These are phyloP conservation scores for Harlomillsia oculata DNA, from an alignment of 1,140 invertebrate species.

Conservation along the genomic window DNA sequence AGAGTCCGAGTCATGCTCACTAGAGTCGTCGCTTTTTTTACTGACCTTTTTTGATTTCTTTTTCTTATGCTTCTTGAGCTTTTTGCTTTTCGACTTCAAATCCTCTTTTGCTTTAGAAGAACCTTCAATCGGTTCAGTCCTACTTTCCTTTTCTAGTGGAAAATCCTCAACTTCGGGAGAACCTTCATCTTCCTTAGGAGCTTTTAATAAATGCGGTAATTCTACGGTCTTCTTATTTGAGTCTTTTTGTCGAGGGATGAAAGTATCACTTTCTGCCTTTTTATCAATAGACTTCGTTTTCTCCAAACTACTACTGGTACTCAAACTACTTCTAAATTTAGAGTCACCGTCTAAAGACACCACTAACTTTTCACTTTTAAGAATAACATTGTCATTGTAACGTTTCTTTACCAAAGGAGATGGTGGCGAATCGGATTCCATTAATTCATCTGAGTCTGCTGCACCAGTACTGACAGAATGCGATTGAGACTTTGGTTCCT, in stretches of 20 bases:
- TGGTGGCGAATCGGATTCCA: constrained; percentile 26
- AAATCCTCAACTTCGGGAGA: constrained; percentile 1
- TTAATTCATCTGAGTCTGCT: constrained; percentile 8
- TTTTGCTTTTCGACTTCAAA: constrained; percentile 19
- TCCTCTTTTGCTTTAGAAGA: constrained; percentile 10
- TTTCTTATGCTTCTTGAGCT: constrained; percentile 17
- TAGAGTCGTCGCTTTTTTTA: constrained; percentile 1
- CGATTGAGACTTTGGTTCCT: neutral
- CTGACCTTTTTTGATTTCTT: constrained; percentile 11
- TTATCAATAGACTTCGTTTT: neutral
- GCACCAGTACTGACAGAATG: neutral
- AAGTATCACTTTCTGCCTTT: neutral
- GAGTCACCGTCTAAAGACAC: neutral
- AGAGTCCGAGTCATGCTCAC: neutral
- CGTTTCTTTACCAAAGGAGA: constrained; percentile 28
- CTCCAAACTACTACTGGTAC: neutral
- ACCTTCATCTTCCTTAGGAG: constrained; percentile 23
- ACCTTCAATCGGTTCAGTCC: neutral
- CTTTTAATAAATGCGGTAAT: no score
- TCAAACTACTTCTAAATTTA: constrained; percentile 11
- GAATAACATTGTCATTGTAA: constrained; percentile 1
- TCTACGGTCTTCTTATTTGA: constrained; percentile 8
- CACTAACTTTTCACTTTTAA: neutral
- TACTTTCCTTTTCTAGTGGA: constrained; percentile 1
- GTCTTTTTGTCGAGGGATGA: constrained; percentile 3